Evolutionary conservation across 2,888 invertebrate species (phyloP), one percentile per base, ranked within the genome.

Genomic region (Tipula vernalis): DNA sequence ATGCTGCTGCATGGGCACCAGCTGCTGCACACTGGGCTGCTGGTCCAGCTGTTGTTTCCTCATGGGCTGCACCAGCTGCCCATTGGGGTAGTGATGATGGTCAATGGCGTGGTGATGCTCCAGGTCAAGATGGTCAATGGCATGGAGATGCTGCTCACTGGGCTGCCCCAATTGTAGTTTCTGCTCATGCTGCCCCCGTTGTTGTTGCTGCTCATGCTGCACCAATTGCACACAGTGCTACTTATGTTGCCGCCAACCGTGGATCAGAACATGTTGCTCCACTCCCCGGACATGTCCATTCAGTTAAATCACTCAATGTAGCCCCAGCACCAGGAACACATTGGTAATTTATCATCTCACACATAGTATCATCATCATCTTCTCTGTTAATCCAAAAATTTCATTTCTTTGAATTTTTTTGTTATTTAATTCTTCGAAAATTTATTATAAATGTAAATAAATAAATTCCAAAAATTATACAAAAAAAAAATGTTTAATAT

Each of bases 71-170:
- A 15, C 15, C 39, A 15, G 39, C 84, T 13, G 51, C 5, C n/a
- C 15, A 91, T 91, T 47, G 91, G 90, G 86, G 91, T 91, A 36
- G 91, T 89, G 87, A 90, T 89, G 36, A 92, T 90, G 88, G 91
- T 89, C 91, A 92, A 91, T 83, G 83, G 83, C 36, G 83, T 83
- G 83, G 83, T 91, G 89, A 92, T 90, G 89, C 91, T 89, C 15
- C 90, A 90, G 89, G 89, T 88, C 3, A 90, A 2, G 83, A 28
- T 83, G 83, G 83, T 83, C 36, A 28, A 83, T 83, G 83, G 83
- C 47, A 91, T 90, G 89, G 87, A 90, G 28, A 92, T 90, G 88
- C 91, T 89, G 91, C 92, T 91, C 88, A 92, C 90, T 87, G 91
- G 89, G 89, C 91, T 89, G n/a, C n/a, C n/a, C n/a, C n/a, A n/a